Evolutionary conservation across 2,888 invertebrate genomes (phyloP).

Genomic region (Keiferia lycopersicella): DNA sequence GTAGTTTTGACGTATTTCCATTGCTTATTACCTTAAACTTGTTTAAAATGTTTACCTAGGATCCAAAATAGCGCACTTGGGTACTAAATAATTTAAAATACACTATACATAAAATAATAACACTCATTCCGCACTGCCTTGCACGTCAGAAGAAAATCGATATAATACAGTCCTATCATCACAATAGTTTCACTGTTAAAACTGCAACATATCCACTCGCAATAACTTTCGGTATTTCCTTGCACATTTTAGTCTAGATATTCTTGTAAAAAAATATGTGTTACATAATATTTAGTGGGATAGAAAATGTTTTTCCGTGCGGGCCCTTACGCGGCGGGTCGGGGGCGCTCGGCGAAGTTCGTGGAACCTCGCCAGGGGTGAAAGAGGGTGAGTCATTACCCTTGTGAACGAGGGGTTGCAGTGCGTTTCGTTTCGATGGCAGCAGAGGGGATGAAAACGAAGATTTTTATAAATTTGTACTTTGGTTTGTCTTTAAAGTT

Average conservation of each 20-base stretch:
- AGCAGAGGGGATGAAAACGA: background rate
- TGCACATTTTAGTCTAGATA: conserved; percentile 39
- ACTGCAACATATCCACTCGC: conserved; percentile 32
- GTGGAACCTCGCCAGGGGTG: conserved; percentile 42
- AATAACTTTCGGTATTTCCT: conserved; percentile 33
- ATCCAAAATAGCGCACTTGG: conserved; percentile 33
- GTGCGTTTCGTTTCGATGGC: conserved; percentile 59
- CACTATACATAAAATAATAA: conserved; percentile 62
- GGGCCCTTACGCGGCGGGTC: conserved; percentile 53
- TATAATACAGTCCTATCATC: conserved; percentile 51
- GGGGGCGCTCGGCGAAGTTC: conserved; percentile 54
- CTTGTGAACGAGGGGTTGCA: conserved; percentile 55
- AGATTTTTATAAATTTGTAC: background rate
- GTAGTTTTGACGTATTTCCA: background rate
- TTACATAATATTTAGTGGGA: conserved; percentile 69
- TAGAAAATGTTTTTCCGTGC: conserved; percentile 66
- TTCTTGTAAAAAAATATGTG: conserved; percentile 49
- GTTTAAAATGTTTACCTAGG: conserved; percentile 21
- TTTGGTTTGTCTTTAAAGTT: background rate
- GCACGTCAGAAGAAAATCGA: conserved; percentile 75
- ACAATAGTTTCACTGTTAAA: conserved; percentile 37
- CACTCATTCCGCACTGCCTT: conserved; percentile 62
- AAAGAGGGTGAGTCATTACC: conserved; percentile 74
- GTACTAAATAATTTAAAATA: conserved; percentile 48
- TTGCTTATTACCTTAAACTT: background rate